Base-by-base conservation (phyloP, 2,888 invertebrate genomes). In the Stenchaetothrips biformis region DNA sequence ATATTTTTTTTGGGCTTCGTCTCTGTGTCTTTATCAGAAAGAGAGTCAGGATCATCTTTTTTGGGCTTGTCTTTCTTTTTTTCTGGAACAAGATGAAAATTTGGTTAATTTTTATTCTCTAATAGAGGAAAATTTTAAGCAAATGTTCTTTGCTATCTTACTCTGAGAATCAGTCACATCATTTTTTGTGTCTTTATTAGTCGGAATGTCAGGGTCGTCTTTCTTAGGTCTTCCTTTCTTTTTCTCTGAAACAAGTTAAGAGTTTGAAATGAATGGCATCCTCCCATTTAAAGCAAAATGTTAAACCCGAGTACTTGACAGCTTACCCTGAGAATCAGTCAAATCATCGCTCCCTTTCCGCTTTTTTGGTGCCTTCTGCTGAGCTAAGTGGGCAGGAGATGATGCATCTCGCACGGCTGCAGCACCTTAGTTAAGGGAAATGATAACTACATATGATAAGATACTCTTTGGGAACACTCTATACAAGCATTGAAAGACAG, bases 391-490 rank as follows among this genome's bases (percentile, higher is more conserved):
- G 78, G 81, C 62, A 27, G 82, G 81, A 48, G 83, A 80, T 0
- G 85, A 85, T 9, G 87, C 86, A 81, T 87, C 87, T 82, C 89
- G 84, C 77, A 89, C 89, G 18, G 89, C 89, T 79, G 89, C 89
- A 62, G 91, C 90, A 82, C 88, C 87, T 87, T 80, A 84, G 86
- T 83, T 81, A 82, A 81, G 49, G 80, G 78, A 79, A 79, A 80
- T 79, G 27, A 3, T 77, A 47, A 80, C 62, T 77, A 53, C 59
- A 53, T n/a, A n/a, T n/a, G 37, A 37, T 4, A 37, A 2, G 2
- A 37, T 37, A 37, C 37, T 37, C 37, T 37, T 37, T 37, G 37
- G 37, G 37, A 37, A 37, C 37, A 37, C 37, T 37, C 37, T 37
- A 37, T 37, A 4, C 37, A 37, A 37, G 37, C 37, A 2, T 37